Percentiles rank a stretch among this genome's conserved stretches.
These are phyloP conservation scores for Bergia sp. DNA, from an alignment of 92 coral and sea anemone genomes.

Conservation along the genomic window DNA sequence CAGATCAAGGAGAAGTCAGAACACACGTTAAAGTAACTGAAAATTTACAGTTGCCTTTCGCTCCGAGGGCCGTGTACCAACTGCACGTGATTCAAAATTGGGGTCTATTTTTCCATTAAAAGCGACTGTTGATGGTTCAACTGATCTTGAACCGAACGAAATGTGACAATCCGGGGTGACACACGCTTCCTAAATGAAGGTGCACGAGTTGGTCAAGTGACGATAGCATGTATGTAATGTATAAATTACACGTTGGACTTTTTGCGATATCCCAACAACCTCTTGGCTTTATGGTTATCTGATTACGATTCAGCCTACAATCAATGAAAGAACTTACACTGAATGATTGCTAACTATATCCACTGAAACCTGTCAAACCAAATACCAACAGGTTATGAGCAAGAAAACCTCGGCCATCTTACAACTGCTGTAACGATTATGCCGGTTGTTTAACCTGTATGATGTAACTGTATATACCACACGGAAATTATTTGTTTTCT, in stretches of 20 bases:
- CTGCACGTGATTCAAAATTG: not conserved
- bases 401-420: not conserved
- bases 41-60: too few species aligned
- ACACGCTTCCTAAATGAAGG: not conserved
- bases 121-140: not conserved
- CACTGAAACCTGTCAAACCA: not conserved
- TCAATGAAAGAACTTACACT: not conserved
- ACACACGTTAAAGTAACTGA: not conserved
- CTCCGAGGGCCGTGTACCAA: too few species aligned
- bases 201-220: not conserved
- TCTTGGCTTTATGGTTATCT: too few species aligned
- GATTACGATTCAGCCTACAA: too few species aligned
- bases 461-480: too few species aligned
- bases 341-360: not conserved
- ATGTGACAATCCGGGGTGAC: not conserved
- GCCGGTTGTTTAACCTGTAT: too few species aligned
- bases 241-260: not conserved
- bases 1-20: too few species aligned
- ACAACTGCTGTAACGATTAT: not conserved
- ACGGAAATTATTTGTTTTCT: too few species aligned
- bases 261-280: not conserved
- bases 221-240: not conserved
- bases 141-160: not conserved
- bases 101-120: not conserved
- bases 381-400: not conserved